phyloP scores from a whole-genome alignment of 2,113 vertebrate species.

The Boulengeromyrus knoepffleri region DNA sequence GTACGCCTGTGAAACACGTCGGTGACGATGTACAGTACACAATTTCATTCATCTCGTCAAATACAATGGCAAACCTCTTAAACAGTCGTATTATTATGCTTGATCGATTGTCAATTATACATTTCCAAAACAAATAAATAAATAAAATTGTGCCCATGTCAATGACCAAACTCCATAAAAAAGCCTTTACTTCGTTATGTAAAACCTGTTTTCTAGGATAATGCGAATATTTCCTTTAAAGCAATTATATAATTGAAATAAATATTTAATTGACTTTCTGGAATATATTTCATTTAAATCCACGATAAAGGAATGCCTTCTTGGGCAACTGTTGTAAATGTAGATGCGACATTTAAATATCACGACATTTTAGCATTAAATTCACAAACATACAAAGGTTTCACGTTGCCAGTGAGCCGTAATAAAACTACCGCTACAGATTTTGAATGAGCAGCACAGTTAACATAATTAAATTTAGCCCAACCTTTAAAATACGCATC shows the following conservation, averaged over 20 bases:
- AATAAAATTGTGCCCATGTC: neutral
- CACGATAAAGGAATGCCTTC: neutral
- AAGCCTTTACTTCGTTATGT: neutral
- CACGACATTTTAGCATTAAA: neutral
- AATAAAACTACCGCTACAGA: neutral
- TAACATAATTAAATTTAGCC: slow-evolving; percentile 7
- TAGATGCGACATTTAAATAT: neutral
- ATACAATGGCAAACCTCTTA: slow-evolving; percentile 12
- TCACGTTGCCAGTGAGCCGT: neutral
- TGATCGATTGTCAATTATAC: neutral
- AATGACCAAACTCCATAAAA: neutral
- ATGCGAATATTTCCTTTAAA: neutral
- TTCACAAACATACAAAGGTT: neutral
- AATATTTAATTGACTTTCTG: slow-evolving; percentile 19
- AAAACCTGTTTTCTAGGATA: neutral
- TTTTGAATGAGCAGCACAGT: neutral
- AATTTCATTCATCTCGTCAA: slow-evolving; percentile 18
- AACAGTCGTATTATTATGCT: neutral
- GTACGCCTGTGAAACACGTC: neutral
- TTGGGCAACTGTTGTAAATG: neutral
- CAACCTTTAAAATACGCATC: slow-evolving; percentile 28
- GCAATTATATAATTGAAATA: slow-evolving; percentile 19
- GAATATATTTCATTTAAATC: neutral
- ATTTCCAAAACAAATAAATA: neutral
- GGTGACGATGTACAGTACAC: neutral